These are phyloP conservation scores for Halcyon badia DNA, from an alignment of 2,797 vertebrate species.

Conservation along the genomic window DNA sequence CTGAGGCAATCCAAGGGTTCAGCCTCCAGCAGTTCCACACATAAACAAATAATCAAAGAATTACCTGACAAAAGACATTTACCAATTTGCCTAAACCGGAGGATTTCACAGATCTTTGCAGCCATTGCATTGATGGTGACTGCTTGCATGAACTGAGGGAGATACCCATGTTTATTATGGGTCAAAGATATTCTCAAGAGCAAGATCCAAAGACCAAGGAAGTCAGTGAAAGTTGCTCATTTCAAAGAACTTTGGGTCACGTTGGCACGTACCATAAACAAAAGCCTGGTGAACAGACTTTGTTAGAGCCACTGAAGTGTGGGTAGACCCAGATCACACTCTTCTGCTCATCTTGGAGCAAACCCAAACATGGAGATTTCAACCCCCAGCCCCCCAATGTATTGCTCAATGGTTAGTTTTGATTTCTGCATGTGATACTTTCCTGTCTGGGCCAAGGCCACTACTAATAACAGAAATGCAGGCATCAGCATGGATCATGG, in stretches of 20 bases:
- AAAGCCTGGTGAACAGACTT: not conserved
- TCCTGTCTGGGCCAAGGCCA: constrained; percentile 60
- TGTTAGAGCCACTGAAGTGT: not conserved
- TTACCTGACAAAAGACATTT: not conserved
- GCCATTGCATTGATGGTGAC: not conserved
- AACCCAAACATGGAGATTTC: not conserved
- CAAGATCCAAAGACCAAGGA: not conserved
- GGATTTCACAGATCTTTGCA: not conserved
- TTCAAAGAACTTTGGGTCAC: not conserved
- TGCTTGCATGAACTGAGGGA: not conserved
- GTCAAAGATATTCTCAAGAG: not conserved
- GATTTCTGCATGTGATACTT: constrained; percentile 42
- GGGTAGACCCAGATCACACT: not conserved
- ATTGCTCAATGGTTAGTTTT: constrained; percentile 13
- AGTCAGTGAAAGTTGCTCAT: not conserved
- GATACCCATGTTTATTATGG: not conserved
- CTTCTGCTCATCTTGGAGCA: constrained; percentile 6
- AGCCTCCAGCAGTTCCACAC: not conserved
- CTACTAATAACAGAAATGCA: constrained; percentile 65
- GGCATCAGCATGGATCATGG: constrained; percentile 46
- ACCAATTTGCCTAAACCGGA: not conserved
- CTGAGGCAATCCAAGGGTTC: not conserved
- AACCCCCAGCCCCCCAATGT: not conserved
- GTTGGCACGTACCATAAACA: accelerated
- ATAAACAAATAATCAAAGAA: not conserved